Evolutionary conservation across 2,797 vertebrate genomes (phyloP), one percentile per base, ranked within the genome.

Genomic region (Centropyge bicolor): DNA sequence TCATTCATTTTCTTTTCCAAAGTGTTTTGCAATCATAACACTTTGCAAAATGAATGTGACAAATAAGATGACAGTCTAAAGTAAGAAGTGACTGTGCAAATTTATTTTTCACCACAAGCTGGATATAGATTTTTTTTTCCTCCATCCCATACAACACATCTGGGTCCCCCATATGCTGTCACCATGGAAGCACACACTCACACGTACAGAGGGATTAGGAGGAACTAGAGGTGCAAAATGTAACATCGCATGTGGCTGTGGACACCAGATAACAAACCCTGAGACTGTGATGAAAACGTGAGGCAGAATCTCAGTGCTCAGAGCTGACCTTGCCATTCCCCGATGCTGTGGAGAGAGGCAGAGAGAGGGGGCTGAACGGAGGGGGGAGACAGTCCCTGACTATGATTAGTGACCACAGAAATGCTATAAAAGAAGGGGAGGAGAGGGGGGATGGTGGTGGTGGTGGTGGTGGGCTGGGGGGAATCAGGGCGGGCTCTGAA

Each of bases 401-500:
- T 80, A 52, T 88, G 70, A 87, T 83, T 70, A 83, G 72, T 79
- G 81, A 81, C 74, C 63, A 78, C 35, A 22, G 75, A 76, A 69
- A 79, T 81, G 81, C 61, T 73, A 36, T 73, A n/a, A 38, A 48
- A 54, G 54, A 55, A 54, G 27, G 45, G 80, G 68, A 54, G 57
- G 64, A 48, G 77, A 52, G 40, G 36, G 40, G 43, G 0, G 52
- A 31, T 31, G 2, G 27, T 31, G 72, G 36, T 40, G 48, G 65
- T 31, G 2, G 27, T 31, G 72, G 36, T 40, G 48, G 65, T 52
- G 61, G 59, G 62, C 7, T 72, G 54, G 71, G 57, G 75, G 51
- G 38, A 57, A 72, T 74, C 20, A 61, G 76, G 88, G 84, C 59
- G 83, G 81, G 72, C 80, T 89, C 76, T 68, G 52, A 74, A 91